Conservation (phyloP, 2,888 invertebrate species). For the Odontothrips loti region DNA sequence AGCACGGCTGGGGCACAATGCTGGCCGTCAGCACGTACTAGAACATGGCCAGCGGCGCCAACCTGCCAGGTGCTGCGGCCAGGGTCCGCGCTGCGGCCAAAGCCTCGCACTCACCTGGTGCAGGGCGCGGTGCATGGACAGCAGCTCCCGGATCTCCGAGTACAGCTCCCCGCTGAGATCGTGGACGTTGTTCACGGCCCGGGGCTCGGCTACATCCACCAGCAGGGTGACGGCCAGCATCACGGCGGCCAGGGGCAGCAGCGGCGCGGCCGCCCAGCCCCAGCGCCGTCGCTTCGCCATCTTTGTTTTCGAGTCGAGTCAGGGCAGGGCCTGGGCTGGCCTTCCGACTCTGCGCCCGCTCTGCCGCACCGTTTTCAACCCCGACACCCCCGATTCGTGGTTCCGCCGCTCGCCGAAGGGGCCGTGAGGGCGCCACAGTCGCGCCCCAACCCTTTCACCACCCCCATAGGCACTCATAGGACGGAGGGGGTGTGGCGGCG, state of each 20-base stretch:
- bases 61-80: too few relatives aligned
- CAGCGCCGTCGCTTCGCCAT: conserved; percentile 13
- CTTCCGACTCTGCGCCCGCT: background rate
- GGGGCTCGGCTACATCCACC: background rate
- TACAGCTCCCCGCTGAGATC: conserved; percentile 48
- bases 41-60: too few relatives aligned
- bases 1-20: background rate
- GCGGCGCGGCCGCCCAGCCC: background rate
- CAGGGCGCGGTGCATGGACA: conserved; percentile 47
- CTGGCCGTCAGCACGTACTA: too few relatives aligned
- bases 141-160: conserved; percentile 52
- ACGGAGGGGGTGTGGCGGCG: background rate
- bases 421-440: background rate
- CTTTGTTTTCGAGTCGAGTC: conserved; percentile 4
- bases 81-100: too few relatives aligned
- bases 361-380: background rate
- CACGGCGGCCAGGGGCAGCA: background rate
- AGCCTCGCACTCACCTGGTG: conserved; percentile 42
- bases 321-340: background rate
- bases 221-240: background rate
- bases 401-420: background rate
- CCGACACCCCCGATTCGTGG: too few relatives aligned
- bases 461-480: background rate
- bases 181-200: conserved; percentile 6
- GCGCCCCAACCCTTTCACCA: background rate